Percentiles rank a stretch among this genome's conserved stretches.
Conservation (phyloP, 2,888 invertebrate genomes). For the Mantis religiosa region DNA sequence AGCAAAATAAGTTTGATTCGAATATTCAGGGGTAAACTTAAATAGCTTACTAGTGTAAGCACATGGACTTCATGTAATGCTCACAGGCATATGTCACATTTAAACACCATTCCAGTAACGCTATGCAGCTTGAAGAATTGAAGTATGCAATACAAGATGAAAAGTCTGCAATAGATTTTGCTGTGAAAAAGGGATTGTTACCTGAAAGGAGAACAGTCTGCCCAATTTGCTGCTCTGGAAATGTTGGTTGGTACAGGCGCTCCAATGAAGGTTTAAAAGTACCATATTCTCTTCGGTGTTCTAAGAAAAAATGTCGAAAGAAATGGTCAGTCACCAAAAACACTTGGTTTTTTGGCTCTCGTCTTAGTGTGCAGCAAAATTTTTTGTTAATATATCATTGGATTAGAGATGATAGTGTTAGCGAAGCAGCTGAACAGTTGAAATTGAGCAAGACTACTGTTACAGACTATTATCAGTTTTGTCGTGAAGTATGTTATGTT, state of each 20-base stretch:
- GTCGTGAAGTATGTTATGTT: constrained; percentile 25
- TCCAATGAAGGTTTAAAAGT: constrained; percentile 25
- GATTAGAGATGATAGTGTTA: constrained; percentile 23
- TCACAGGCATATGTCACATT: neutral
- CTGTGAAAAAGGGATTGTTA: constrained; percentile 19
- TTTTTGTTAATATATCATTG: constrained; percentile 24
- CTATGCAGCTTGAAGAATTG: constrained; percentile 22
- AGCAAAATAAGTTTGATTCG: no score
- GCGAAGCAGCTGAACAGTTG: constrained; percentile 17
- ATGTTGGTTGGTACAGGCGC: constrained; percentile 27
- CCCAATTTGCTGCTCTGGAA: constrained; percentile 19
- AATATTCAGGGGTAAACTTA: no score
- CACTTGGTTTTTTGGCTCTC: constrained; percentile 27
- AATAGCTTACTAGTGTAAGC: no score
- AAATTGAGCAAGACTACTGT: constrained; percentile 25
- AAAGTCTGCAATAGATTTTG: constrained; percentile 21
- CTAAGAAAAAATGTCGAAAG: constrained; percentile 24
- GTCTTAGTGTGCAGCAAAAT: constrained; percentile 22
- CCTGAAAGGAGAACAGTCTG: constrained; percentile 20
- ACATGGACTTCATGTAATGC: no score
- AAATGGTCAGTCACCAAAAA: constrained; percentile 27
- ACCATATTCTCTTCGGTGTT: constrained; percentile 24
- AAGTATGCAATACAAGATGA: constrained; percentile 21
- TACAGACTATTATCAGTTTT: constrained; percentile 26
- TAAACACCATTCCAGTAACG: neutral